Evolutionary conservation across 1,140 invertebrate species (phyloP), one percentile per base, ranked within the genome.

Genomic region (Rhagoletis zephyria): DNA sequence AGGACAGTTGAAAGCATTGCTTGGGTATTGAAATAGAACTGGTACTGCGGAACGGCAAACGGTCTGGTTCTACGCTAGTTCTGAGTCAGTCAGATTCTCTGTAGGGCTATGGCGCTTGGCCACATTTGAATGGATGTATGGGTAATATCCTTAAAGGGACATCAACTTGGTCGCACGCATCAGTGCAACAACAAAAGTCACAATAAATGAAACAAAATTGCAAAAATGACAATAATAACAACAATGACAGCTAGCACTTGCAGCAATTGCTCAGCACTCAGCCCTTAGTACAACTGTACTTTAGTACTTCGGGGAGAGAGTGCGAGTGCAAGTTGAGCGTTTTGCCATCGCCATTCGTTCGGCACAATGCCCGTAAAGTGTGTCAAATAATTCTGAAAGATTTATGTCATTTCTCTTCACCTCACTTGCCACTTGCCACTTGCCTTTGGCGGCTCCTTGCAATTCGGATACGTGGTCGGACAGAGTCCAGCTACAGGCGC

Each of bases 361-460:
- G 48, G 74, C 74, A 81, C 74, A 81, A 81, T 81, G 48, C 42
- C 60, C 51, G 74, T 40, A 89, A 91, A 91, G 88, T 91, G 88
- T 91, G 90, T 91, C 90, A 91, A 90, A 91, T 91, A 90, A 90
- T 91, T 89, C 89, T 91, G 90, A 90, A 90, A 90, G 90, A 91
- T 91, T 91, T 91, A 91, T 91, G 90, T 88, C 87, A 89, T 89
- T 81, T 81, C 74, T n/a, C 74, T 81, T 2, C 85, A 64, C 85
- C 9, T 88, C 87, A 87, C 89, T 63, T 85, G 30, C 14, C 87
- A 87, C 89, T 63, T 85, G 30, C 14, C 30, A 40, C 63, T 60
- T 45, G 85, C 10, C 14, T 85, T 60, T 85, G 61, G 74, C 48
- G 10, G 30, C 30, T 30, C 56, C 45, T 14, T 30, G n/a, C 48